A percentile compares a stretch with the other conserved stretches of the same genome.
Evolutionary conservation across 2,888 invertebrate genomes (phyloP).

Genomic region (Polyommatus iphigenia): DNA sequence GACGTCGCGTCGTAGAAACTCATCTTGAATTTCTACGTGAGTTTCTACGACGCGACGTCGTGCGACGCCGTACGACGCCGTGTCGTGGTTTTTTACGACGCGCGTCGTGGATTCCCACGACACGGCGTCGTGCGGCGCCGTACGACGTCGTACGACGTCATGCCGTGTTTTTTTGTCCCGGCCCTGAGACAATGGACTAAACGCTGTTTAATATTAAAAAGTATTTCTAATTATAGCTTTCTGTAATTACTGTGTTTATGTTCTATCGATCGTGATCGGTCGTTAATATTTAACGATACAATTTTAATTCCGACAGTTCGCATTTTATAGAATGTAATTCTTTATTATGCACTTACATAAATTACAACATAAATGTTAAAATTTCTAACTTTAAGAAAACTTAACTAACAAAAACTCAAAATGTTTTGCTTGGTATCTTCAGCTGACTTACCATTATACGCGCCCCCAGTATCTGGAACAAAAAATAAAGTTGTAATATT

Average conservation of each 20-base stretch:
- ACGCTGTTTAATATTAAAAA: background rate
- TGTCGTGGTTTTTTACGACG: too few species aligned
- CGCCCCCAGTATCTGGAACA: conserved; percentile 18
- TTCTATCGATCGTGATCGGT: background rate
- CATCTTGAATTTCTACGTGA: too few species aligned
- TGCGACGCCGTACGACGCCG: too few species aligned
- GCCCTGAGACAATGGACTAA: background rate
- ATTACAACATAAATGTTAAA: background rate
- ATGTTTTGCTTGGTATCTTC: background rate
- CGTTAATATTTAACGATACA: background rate
- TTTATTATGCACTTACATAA: background rate
- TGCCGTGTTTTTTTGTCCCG: too few species aligned
- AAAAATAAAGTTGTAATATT: background rate
- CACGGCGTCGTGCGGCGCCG: too few species aligned
- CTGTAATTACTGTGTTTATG: conserved; percentile 17
- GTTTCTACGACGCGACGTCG: too few species aligned
- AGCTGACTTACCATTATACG: background rate
- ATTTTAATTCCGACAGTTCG: background rate
- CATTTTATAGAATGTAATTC: background rate
- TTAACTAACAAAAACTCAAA: background rate
- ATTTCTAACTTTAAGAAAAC: background rate
- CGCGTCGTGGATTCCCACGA: too few species aligned
- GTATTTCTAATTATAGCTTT: background rate
- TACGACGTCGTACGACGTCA: too few species aligned
- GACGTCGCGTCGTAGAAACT: too few species aligned